These are phyloP conservation scores for Venustaconcha ellipsiformis DNA, from an alignment of 1,140 invertebrate species.

Conservation along the genomic window DNA sequence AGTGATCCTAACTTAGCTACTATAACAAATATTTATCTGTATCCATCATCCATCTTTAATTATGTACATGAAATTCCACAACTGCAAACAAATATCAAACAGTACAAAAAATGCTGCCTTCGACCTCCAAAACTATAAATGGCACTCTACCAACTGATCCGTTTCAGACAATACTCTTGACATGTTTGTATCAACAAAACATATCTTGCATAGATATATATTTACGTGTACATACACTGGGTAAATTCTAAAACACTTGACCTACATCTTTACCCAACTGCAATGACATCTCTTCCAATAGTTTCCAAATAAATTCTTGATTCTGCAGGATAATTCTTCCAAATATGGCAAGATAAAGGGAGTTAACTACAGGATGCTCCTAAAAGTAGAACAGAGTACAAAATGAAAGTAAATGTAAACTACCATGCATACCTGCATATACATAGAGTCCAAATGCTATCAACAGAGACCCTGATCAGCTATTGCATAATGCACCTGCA, in stretches of 20 bases:
- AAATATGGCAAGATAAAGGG: conserved; percentile 82
- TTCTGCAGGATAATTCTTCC: conserved; percentile 83
- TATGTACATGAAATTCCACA: neutral
- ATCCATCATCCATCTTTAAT: neutral
- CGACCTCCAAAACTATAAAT: neutral
- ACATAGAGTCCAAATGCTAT: too few species aligned
- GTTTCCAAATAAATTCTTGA: conserved; percentile 71
- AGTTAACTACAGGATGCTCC: conserved; percentile 80
- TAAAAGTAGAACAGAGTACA: conserved; percentile 67
- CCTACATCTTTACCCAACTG: conserved; percentile 58
- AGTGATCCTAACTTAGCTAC: too few species aligned
- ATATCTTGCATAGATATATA: too few species aligned
- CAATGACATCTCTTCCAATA: conserved; percentile 55
- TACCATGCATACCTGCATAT: too few species aligned
- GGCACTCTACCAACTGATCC: neutral
- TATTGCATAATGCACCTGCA: too few species aligned
- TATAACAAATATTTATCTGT: too few species aligned
- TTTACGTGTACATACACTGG: too few species aligned
- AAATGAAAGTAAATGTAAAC: too few species aligned
- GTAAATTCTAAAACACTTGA: neutral
- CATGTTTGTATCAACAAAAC: neutral
- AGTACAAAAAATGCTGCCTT: neutral
- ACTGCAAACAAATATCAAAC: neutral
- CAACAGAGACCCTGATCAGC: too few species aligned
- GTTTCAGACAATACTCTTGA: neutral